A percentile compares a stretch with the other conserved stretches of the same genome.
Conservation (phyloP, 1,140 invertebrate species). For the Hyphantria cunea region DNA sequence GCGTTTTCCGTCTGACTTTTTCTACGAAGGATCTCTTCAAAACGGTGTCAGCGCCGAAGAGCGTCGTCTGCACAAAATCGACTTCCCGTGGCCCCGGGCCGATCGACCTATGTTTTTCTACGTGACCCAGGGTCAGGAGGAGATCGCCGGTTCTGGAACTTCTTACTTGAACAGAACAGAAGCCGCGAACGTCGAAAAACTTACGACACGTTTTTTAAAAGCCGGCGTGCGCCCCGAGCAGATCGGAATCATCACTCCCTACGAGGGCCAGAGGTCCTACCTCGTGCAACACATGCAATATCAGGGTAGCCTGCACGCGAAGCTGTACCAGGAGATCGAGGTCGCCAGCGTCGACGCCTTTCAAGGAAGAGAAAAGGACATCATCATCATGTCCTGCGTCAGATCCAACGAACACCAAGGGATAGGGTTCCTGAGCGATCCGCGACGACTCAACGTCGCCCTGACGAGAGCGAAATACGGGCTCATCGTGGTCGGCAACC, state of each 20-base stretch:
- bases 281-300: slow-evolving; percentile 99
- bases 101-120: slow-evolving; percentile 99
- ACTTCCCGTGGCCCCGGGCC: slow-evolving; percentile 98
- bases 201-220: slow-evolving; percentile 96
- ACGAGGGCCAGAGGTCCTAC: slow-evolving; percentile 99
- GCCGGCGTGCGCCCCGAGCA: slow-evolving; percentile 98
- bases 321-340: slow-evolving; percentile 99
- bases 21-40: slow-evolving; percentile 99
- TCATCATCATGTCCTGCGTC: slow-evolving; percentile 99
- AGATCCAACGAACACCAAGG: slow-evolving; percentile 96
- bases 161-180: slow-evolving; percentile 99
- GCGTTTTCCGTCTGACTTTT: slow-evolving; percentile 99
- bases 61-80: slow-evolving; percentile 93
- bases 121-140: slow-evolving; percentile 98
- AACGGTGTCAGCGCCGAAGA: slow-evolving; percentile 99
- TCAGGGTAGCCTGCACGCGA: slow-evolving; percentile 97
- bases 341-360: slow-evolving; percentile 99
- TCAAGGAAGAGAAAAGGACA: slow-evolving; percentile 98
- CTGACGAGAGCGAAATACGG: slow-evolving; percentile 98
- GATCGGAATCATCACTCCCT: slow-evolving; percentile 99
- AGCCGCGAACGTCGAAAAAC: slow-evolving; percentile 98
- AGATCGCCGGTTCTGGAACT: slow-evolving; percentile 98
- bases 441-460: slow-evolving; percentile 98
- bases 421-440: slow-evolving; percentile 98
- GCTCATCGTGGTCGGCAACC: slow-evolving; percentile 99